phyloP scores from a whole-genome alignment of 2,797 vertebrate genomes.

The Morus bassanus region DNA sequence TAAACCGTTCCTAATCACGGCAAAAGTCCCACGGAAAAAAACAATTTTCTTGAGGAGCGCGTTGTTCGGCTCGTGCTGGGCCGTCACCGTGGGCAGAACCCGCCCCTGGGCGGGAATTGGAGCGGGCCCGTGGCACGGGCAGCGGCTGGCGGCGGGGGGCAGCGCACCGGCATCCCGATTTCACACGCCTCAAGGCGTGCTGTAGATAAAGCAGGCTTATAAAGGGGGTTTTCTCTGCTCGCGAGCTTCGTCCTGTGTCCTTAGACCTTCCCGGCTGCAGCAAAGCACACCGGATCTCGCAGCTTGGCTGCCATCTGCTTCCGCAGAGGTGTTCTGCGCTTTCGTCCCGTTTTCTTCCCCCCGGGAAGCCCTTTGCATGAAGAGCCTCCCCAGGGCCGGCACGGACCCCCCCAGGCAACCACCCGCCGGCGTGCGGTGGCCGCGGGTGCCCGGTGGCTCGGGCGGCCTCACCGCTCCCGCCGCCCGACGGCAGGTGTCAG shows the following conservation, averaged over 20 bases:
- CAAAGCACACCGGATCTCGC: rapidly evolving
- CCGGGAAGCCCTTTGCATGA: neutral
- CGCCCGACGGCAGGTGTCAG: constrained; percentile 62
- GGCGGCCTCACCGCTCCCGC: neutral
- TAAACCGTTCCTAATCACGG: neutral
- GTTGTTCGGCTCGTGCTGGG: neutral
- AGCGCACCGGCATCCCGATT: neutral
- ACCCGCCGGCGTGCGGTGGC: neutral
- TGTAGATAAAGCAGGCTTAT: rapidly evolving
- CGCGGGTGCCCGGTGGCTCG: neutral
- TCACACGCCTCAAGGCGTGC: neutral
- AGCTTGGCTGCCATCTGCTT: neutral
- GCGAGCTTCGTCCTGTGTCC: neutral
- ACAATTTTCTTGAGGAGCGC: neutral
- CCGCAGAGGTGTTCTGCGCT: neutral
- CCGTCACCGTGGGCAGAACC: neutral
- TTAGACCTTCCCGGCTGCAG: neutral
- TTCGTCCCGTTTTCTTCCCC: neutral
- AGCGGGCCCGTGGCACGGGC: neutral
- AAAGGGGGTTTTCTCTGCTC: too few relatives aligned
- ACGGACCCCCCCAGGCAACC: too few relatives aligned
- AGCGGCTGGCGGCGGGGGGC: rapidly evolving
- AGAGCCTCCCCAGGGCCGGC: too few relatives aligned
- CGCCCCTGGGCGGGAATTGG: neutral
- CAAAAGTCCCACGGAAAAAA: neutral